Conservation (phyloP, 92 coral and sea anemone genomes). For the Blastomussa wellsi region DNA sequence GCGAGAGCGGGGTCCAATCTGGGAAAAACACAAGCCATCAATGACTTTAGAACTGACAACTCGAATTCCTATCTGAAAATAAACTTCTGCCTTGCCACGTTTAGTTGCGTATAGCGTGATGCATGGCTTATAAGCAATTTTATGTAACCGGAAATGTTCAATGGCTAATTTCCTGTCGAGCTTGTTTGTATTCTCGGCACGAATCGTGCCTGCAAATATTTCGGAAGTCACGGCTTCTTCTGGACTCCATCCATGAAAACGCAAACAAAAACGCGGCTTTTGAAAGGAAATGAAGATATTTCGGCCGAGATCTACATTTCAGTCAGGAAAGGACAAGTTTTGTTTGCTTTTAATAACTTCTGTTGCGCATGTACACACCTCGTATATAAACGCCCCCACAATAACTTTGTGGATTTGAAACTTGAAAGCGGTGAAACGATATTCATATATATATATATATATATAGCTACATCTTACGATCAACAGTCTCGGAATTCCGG, state of each 20-base stretch:
- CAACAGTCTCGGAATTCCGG: conserved; percentile 47
- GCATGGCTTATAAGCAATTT: conserved; percentile 14
- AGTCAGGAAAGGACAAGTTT: neutral
- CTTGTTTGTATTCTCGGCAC: conserved; percentile 42
- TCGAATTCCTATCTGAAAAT: conserved; percentile 15
- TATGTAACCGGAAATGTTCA: conserved; percentile 48
- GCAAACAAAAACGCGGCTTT: neutral
- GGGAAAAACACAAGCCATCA: conserved; percentile 38
- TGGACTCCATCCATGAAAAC: conserved; percentile 10
- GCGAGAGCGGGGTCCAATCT: conserved; percentile 90
- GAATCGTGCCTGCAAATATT: conserved; percentile 33
- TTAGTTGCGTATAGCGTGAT: conserved; percentile 17
- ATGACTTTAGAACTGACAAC: neutral
- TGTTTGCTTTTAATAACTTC: neutral
- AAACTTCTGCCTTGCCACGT: conserved; percentile 19
- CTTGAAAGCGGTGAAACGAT: neutral
- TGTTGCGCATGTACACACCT: neutral
- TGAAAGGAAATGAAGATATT: neutral
- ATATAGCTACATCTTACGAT: neutral
- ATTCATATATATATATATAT: conserved; percentile 1
- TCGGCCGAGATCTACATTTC: neutral
- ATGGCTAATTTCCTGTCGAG: conserved; percentile 38
- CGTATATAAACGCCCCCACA: conserved; percentile 10
- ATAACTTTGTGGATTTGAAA: neutral
- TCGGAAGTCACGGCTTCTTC: conserved; percentile 38